Base-by-base conservation (phyloP, 2,797 vertebrate genomes). In the Tokudaia tokunoshimensis region DNA sequence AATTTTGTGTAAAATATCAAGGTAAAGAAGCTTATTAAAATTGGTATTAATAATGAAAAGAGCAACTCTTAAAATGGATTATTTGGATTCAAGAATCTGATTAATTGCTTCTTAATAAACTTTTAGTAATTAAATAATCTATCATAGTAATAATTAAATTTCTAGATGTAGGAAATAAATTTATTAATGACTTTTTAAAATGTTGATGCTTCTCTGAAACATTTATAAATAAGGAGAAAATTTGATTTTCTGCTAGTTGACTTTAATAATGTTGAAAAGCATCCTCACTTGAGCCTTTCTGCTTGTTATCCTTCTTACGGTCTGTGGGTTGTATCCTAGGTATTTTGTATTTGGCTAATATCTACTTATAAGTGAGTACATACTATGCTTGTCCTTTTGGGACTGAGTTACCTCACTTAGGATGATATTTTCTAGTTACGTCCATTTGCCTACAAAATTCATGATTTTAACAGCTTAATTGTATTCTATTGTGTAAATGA, bases 11-110 rank as follows among this genome's bases (percentile, higher is more conserved):
- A 96, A 97, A 93, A 95, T 95, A 98, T 95, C 81, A 90, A 88
- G 87, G 97, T n/a, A 89, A 97, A 97, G 97, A 97, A 98, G 89
- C 75, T 44, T 82, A 93, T 97, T 95, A 97, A 97, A 95, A 93
- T 26, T 96, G 92, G 79, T 86, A 95, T 97, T 98, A 97, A 95
- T 29, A 80, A 84, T 81, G 76, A 9, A 97, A 98, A 97, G 94
- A 87, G 34, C 89, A 94, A n/a, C 96, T 31, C 10, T 85, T 85
- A 65, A 87, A 98, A 96, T 37, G 75, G 41, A 94, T 34, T 24
- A n/a, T 91, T 95, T 55, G 75, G 61, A 84, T 75, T 61, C 47
- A 17, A 94, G 0, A 41, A 57, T 79, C 96, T 97, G 44, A 90
- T 96, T 63, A 92, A 65, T 79, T 34, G 10, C 37, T 47, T 37